These are phyloP conservation scores for Chymomyza fuscimana DNA, from an alignment of 2,888 invertebrate species.

Conservation along the genomic window DNA sequence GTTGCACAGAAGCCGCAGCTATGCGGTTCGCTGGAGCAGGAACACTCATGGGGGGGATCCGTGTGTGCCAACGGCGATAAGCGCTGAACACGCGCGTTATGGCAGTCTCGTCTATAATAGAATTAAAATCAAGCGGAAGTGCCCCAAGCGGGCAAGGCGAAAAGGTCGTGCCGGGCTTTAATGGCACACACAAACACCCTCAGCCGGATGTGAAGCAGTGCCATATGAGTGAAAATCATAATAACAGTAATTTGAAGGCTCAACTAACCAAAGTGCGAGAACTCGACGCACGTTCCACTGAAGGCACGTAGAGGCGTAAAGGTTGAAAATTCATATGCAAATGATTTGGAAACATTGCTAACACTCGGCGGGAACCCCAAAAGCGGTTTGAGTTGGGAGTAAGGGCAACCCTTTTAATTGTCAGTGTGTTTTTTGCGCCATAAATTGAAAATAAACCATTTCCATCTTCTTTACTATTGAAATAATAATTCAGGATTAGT, in stretches of 20 bases:
- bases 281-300: background rate
- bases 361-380: background rate
- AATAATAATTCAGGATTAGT: constrained; percentile 73
- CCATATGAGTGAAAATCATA: constrained; percentile 72
- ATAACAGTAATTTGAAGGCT: constrained; percentile 72
- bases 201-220: constrained; percentile 28
- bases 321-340: constrained; percentile 70
- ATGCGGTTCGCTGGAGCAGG: background rate
- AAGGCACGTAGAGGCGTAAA: constrained; percentile 34
- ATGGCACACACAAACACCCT: background rate
- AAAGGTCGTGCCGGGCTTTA: constrained; percentile 63
- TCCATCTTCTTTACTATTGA: constrained; percentile 47
- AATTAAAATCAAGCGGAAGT: constrained; percentile 67
- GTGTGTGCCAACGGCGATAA: constrained; percentile 63
- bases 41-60: constrained; percentile 26
- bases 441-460: constrained; percentile 72
- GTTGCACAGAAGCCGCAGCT: constrained; percentile 16
- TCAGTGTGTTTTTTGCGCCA: constrained; percentile 36
- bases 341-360: constrained; percentile 59
- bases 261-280: constrained; percentile 49
- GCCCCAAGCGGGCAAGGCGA: constrained; percentile 52
- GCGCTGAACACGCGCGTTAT: constrained; percentile 32
- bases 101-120: constrained; percentile 58
- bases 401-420: constrained; percentile 46
- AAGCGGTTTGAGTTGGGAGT: background rate